These are phyloP conservation scores for Oligia latruncula DNA, from an alignment of 2,888 invertebrate species.

Conservation along the genomic window DNA sequence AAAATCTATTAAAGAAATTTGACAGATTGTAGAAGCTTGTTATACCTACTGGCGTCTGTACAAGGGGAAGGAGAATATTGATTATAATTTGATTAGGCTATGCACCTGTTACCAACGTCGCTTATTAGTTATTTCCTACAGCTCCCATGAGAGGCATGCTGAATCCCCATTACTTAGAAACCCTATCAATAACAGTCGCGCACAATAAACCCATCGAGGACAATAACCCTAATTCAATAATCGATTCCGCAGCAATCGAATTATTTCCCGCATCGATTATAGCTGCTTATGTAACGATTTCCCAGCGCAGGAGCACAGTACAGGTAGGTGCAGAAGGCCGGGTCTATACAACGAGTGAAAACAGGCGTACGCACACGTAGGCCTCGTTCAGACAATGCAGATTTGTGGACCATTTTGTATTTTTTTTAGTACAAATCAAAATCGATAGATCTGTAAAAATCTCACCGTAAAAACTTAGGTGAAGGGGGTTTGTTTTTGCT, in stretches of 20 bases:
- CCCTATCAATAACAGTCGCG: slow-evolving; percentile 15
- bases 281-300: slow-evolving; percentile 45
- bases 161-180: background rate
- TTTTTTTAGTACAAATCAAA: too few relatives aligned
- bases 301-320: slow-evolving; percentile 12
- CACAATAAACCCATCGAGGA: slow-evolving; percentile 13
- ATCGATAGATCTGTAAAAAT: too few relatives aligned
- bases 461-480: too few relatives aligned
- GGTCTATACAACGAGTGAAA: too few relatives aligned
- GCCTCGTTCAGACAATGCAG: too few relatives aligned
- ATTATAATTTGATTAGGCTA: background rate
- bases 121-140: too few relatives aligned
- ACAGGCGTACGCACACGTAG: too few relatives aligned
- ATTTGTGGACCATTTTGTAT: too few relatives aligned
- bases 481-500: too few relatives aligned
- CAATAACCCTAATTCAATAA: slow-evolving; percentile 55
- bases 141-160: background rate
- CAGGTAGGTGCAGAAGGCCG: slow-evolving; percentile 10
- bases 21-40: too few relatives aligned
- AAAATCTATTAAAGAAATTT: too few relatives aligned
- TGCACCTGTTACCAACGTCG: background rate
- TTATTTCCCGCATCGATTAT: slow-evolving; percentile 56
- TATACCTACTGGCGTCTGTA: too few relatives aligned
- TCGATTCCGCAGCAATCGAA: slow-evolving; percentile 51
- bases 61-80: background rate